Base-by-base conservation (phyloP, 2,113 vertebrate species). In the Pygoscelis antarcticus region DNA sequence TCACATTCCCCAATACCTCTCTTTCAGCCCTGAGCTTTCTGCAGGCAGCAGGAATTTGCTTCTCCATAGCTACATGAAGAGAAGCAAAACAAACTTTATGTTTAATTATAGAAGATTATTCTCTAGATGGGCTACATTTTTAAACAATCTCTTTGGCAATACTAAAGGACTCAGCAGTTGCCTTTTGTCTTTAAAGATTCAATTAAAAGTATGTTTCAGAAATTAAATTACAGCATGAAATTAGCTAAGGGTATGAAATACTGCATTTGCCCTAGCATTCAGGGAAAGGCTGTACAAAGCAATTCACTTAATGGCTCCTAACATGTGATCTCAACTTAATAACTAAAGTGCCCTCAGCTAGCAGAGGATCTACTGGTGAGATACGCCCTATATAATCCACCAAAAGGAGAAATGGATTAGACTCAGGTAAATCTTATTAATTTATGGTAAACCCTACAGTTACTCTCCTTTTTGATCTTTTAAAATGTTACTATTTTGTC, bases 221-320 rank as follows among this genome's bases (percentile, higher is more conserved):
- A 98, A 98, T 98, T 98, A 98, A 98, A 98, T 98, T 98, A 97
- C 91, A 97, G 91, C 87, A 95, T 97, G 88, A 98, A 98, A 98
- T 98, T 98, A 98, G 97, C 97, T 96, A 86, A 92, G 97, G 94
- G 95, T 98, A 98, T 98, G 97, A 98, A 98, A 98, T 96, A 98
- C 71, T 49, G 94, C 96, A 83, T 95, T 96, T 95, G 96, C 96
- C 97, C 97, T 96, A 83, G 95, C 95, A 95, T 97, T 97, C 97
- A 91, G 97, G 91, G 93, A 96, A 84, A 96, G 88, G 96, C 97
- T 97, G 82, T 96, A 93, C 96, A 97, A 97, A 98, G 97, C 98
- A 98, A 98, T 98, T 98, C 97, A 93, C 97, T 98, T 98, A 98
- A 98, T 98, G 97, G 97, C 90, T 97, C 91, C 95, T 96, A 97